Percentiles rank a stretch among this genome's conserved stretches.
Evolutionary conservation across 2,797 vertebrate genomes (phyloP).

Genomic region (Melanotaenia boesemani): DNA sequence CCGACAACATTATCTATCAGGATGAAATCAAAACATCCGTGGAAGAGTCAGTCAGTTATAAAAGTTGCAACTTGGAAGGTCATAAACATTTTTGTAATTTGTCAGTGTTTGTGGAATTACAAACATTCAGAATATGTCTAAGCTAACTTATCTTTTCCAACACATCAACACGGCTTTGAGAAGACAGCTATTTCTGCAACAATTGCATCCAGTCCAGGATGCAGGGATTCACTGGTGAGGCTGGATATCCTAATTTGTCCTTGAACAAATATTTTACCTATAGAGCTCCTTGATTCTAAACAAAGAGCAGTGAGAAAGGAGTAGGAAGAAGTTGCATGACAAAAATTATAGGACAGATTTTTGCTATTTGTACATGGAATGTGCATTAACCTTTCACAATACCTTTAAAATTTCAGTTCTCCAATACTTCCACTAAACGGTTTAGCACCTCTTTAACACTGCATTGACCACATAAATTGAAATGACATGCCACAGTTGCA

Average conservation of each 20-base stretch:
- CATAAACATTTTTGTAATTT: neutral
- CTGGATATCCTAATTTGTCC: neutral
- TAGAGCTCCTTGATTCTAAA: slow-evolving; percentile 3
- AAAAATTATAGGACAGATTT: slow-evolving; percentile 48
- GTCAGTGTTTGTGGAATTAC: too few species aligned
- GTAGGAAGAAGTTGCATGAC: slow-evolving; percentile 4
- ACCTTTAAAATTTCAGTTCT: neutral
- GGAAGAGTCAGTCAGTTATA: slow-evolving; percentile 14
- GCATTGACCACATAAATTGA: neutral
- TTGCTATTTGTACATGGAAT: slow-evolving; percentile 22
- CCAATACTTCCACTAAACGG: neutral
- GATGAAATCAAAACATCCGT: slow-evolving; percentile 10
- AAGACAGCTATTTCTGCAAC: too few species aligned
- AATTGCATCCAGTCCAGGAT: neutral
- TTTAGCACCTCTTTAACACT: neutral
- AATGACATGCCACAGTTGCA: neutral
- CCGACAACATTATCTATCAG: slow-evolving; percentile 29
- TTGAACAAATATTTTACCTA: neutral
- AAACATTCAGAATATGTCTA: too few species aligned
- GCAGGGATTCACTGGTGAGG: neutral
- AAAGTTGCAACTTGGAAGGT: slow-evolving; percentile 7
- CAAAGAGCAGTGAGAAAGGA: neutral
- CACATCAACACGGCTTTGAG: too few species aligned
- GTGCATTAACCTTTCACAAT: slow-evolving; percentile 42
- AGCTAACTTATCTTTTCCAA: too few species aligned